These are phyloP conservation scores for Poeciliopsis paucimaculata DNA, from an alignment of 2,797 vertebrate species.

Conservation along the genomic window DNA sequence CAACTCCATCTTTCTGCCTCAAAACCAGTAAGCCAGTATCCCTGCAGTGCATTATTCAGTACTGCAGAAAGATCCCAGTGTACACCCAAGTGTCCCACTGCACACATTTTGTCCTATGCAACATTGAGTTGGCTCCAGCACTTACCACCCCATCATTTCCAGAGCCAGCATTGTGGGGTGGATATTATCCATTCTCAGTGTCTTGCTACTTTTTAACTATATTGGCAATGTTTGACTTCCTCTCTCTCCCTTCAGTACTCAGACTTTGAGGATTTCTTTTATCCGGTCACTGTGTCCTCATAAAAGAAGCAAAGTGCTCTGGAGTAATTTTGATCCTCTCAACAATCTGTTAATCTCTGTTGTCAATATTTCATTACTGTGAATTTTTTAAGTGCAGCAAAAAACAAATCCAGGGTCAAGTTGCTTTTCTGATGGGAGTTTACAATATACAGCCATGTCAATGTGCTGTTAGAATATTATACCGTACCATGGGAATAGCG, in stretches of 20 bases:
- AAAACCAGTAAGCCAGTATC: not conserved
- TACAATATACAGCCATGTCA: conserved; percentile 66
- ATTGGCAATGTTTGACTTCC: not conserved
- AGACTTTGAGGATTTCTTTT: not conserved
- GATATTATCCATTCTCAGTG: not conserved
- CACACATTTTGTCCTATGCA: not conserved
- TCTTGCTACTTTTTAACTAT: not conserved
- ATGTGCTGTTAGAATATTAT: conserved; percentile 62
- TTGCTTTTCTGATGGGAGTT: conserved; percentile 42
- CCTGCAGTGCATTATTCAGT: no score
- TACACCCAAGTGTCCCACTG: no score
- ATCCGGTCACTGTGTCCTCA: not conserved
- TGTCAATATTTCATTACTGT: not conserved
- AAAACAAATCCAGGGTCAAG: not conserved
- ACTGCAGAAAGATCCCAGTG: not conserved
- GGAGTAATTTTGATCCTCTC: not conserved
- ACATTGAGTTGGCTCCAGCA: not conserved
- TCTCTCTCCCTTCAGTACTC: not conserved
- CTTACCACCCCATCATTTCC: not conserved
- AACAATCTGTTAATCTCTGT: not conserved
- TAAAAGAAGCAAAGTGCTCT: not conserved
- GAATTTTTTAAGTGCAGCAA: not conserved
- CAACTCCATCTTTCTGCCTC: not conserved
- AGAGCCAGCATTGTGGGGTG: not conserved
- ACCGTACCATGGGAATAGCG: conserved; percentile 40